Evolutionary conservation across 2,888 invertebrate genomes (phyloP), one percentile per base, ranked within the genome.

Genomic region (Polymixis flavicincta): DNA sequence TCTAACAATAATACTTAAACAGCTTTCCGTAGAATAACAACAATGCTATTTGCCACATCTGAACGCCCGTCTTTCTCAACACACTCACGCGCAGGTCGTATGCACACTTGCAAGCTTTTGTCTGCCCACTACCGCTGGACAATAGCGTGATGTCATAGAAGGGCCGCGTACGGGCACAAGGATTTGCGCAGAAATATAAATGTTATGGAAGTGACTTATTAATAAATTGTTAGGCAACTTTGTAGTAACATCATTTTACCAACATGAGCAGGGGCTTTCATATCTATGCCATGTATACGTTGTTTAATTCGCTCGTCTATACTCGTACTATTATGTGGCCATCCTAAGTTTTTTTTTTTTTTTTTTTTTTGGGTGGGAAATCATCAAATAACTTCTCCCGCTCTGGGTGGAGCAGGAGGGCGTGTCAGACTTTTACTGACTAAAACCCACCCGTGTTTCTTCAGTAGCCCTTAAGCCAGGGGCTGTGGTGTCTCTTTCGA

Each of bases 61-160:
- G 70, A 78, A 83, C 84, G 67, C 52, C 52, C 66, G 80, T 79
- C 76, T 80, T 86, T 80, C 82, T 74, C 78, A 78, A 70, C 80
- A 61, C 66, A 71, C 77, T 82, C 81, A 67, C 19, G 81, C 83
- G 76, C 85, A 85, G 86, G 90, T 92, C 89, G 68, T 67, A 78
- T 72, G 67, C 76, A 85, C 92, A 92, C 91, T 90, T 88, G 88
- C 86, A 79, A 89, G 92, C 94, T 93, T 94, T 95, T 95, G 94
- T 94, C 95, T 94, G 92, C 94, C 94, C 94, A 95, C 94, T 93
- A 92, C 89, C 78, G 86, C 82, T 84, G 92, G 91, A 95, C 95
- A 95, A 95, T 95, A 90, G 92, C 92, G 92, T 95, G 95, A 95
- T 94, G 94, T 95, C 95, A 96, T 94, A 94, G 89, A 87, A 88